These are phyloP conservation scores for Sebastolobus altivelis DNA, from an alignment of 2,797 vertebrate species.

Conservation along the genomic window DNA sequence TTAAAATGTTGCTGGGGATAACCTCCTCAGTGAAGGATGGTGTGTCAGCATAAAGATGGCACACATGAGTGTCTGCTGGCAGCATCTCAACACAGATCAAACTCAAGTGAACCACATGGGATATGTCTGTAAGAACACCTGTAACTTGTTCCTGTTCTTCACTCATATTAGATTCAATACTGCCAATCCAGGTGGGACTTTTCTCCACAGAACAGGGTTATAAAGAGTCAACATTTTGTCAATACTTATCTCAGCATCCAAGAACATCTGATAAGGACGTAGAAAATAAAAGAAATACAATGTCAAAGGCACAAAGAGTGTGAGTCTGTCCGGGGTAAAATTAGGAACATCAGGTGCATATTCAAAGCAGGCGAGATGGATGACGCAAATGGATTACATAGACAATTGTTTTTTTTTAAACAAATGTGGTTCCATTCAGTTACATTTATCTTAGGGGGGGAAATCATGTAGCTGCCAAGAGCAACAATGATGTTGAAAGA, in stretches of 20 bases:
- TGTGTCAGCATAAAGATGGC: slow-evolving; percentile 9
- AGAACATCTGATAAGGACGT: not conserved
- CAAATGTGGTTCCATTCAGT: slow-evolving; percentile 10
- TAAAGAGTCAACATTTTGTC: not conserved
- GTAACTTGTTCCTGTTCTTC: not conserved
- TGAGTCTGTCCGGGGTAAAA: not conserved
- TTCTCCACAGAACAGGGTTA: not conserved
- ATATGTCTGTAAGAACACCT: not conserved
- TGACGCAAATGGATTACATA: slow-evolving; percentile 14
- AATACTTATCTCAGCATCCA: not conserved
- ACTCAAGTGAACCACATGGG: not conserved
- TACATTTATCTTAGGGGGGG: not conserved
- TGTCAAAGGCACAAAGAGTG: not conserved
- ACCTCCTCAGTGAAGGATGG: not conserved
- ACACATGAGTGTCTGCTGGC: not conserved
- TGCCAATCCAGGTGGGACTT: not conserved
- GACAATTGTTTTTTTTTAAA: not conserved
- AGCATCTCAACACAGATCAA: not conserved
- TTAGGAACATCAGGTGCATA: not conserved
- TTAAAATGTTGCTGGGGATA: slow-evolving; percentile 2
- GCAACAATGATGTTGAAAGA: not conserved
- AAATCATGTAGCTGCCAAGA: not conserved
- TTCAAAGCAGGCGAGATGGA: slow-evolving; percentile 33
- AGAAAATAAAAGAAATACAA: not conserved
- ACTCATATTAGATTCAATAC: too few relatives aligned